A percentile compares a stretch with the other conserved stretches of the same genome.
Evolutionary conservation across 1,140 invertebrate genomes (phyloP).

Genomic region (Triops longicaudatus): DNA sequence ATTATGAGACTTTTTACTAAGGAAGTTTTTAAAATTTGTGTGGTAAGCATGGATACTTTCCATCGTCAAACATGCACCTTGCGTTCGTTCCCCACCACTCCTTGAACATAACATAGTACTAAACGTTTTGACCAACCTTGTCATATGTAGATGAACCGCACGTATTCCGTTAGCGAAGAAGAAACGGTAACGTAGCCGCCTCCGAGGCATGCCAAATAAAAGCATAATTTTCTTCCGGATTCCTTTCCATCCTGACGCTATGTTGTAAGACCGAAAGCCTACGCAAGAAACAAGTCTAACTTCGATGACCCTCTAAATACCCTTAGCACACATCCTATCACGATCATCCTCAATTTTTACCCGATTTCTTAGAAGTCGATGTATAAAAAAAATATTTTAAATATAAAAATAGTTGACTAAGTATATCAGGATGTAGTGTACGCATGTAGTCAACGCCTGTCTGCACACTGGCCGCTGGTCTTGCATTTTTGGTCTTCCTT

Average conservation of each 20-base stretch:
- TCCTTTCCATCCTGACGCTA: neutral
- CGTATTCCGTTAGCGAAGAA: neutral
- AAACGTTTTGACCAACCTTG: conserved; percentile 3
- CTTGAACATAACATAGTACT: neutral
- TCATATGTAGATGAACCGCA: neutral
- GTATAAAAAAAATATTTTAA: no score
- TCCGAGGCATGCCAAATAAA: neutral
- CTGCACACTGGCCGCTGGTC: neutral
- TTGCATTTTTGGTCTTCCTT: conserved; percentile 1
- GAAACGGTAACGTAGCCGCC: neutral
- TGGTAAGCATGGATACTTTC: no score
- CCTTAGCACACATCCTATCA: no score
- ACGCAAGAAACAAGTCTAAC: neutral
- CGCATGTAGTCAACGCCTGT: neutral
- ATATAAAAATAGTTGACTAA: neutral
- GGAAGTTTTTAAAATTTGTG: no score
- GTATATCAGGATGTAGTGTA: neutral
- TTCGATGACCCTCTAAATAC: no score
- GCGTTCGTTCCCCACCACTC: neutral
- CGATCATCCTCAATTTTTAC: no score
- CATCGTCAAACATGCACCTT: no score
- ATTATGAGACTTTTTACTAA: no score
- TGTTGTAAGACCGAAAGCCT: neutral
- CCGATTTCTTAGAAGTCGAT: no score
- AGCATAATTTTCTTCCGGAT: neutral